These are phyloP conservation scores for Hydrotaea diabolus DNA, from an alignment of 2,888 invertebrate species.

Conservation along the genomic window DNA sequence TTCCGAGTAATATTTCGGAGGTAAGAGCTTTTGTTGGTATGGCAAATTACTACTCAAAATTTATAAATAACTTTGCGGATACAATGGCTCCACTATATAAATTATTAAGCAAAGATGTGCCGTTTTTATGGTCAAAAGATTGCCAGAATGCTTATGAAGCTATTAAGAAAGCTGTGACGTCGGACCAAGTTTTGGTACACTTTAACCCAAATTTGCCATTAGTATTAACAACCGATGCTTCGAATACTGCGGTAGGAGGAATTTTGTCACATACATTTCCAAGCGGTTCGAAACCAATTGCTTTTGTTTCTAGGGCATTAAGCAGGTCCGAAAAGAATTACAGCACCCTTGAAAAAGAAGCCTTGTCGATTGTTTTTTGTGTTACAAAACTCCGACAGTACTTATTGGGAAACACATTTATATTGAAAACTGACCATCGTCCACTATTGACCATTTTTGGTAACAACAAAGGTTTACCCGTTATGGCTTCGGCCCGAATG, in stretches of 20 bases:
- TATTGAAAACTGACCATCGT: conserved; percentile 43
- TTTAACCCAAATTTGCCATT: conserved; percentile 41
- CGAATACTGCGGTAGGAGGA: conserved; percentile 57
- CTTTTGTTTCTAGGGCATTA: conserved; percentile 65
- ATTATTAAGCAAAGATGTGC: background rate
- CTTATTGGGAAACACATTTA: conserved; percentile 45
- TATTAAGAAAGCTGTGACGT: conserved; percentile 12
- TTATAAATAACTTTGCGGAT: background rate
- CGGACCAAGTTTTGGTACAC: conserved; percentile 39
- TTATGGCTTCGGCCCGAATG: conserved; percentile 45
- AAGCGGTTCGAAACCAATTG: conserved; percentile 56
- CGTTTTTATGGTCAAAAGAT: background rate
- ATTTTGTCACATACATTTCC: conserved; percentile 12
- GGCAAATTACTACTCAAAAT: conserved; percentile 19
- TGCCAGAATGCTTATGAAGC: conserved; percentile 12
- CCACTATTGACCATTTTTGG: conserved; percentile 52
- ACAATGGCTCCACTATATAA: background rate
- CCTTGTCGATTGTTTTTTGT: too few species aligned
- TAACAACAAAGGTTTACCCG: conserved; percentile 48
- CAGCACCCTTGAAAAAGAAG: too few species aligned
- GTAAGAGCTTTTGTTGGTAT: conserved; percentile 22
- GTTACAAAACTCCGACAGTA: conserved; percentile 53
- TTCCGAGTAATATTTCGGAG: conserved; percentile 16
- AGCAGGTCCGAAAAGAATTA: conserved; percentile 57
- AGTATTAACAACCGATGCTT: conserved; percentile 69